phyloP scores from a whole-genome alignment of 2,797 vertebrate genomes.

The Sebastes taczanowskii region DNA sequence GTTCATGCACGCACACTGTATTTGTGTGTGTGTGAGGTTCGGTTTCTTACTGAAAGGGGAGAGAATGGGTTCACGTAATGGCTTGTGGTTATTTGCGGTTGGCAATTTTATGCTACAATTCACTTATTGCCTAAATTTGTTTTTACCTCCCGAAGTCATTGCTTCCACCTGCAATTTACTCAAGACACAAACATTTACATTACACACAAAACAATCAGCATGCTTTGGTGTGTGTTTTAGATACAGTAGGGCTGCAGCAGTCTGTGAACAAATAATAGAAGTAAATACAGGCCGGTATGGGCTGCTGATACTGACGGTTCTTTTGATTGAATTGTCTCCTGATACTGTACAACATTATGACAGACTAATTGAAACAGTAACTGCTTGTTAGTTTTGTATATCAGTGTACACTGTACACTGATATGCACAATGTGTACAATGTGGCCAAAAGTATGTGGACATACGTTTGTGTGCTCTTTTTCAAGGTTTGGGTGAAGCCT shows the following conservation, averaged over 20 bases:
- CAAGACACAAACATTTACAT: slow-evolving; percentile 87
- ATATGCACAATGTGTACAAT: background rate
- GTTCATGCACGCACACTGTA: slow-evolving; percentile 32
- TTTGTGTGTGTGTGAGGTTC: slow-evolving; percentile 41
- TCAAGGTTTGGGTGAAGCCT: background rate
- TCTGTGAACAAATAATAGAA: slow-evolving; percentile 45
- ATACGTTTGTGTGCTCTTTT: background rate
- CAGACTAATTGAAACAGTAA: slow-evolving; percentile 22
- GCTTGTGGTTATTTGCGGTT: slow-evolving; percentile 96
- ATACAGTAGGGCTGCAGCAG: slow-evolving; percentile 83
- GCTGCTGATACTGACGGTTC: slow-evolving; percentile 1
- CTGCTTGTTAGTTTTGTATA: slow-evolving; percentile 12
- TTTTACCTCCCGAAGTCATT: slow-evolving; percentile 91
- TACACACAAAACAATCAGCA: slow-evolving; percentile 56
- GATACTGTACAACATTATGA: slow-evolving; percentile 5
- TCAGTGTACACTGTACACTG: background rate
- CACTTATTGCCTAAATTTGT: slow-evolving; percentile 98
- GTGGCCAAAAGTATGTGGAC: slow-evolving; percentile 2
- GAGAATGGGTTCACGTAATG: slow-evolving; percentile 90
- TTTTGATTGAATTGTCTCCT: slow-evolving; percentile 38
- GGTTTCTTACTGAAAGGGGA: slow-evolving; percentile 83
- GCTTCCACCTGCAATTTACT: slow-evolving; percentile 88
- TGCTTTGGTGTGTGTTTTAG: slow-evolving; percentile 65
- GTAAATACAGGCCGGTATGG: slow-evolving; percentile 29
- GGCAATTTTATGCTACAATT: slow-evolving; percentile 99